Percentiles rank a stretch among this genome's conserved stretches.
Conservation (phyloP, 2,888 invertebrate species). For the Drosophila aldrichi region DNA sequence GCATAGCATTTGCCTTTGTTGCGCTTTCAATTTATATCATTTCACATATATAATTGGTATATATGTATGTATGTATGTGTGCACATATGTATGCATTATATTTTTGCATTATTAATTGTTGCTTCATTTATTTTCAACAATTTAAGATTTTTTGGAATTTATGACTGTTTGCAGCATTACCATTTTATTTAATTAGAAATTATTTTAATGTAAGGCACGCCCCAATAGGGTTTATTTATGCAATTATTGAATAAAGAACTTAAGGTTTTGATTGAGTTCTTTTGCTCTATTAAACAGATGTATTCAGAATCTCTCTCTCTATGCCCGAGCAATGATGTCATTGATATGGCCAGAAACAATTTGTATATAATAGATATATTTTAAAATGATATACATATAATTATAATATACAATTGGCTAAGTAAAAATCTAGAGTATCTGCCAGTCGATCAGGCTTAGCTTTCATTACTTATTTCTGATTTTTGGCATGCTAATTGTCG, state of each 20-base stretch:
- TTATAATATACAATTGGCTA: not conserved
- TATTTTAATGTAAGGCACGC: not conserved
- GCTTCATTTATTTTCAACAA: slow-evolving; percentile 1
- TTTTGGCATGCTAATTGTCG: slow-evolving; percentile 14
- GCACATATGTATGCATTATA: not conserved
- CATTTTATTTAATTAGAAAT: not conserved
- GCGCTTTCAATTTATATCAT: slow-evolving; percentile 24
- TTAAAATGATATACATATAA: not conserved
- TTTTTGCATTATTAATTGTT: slow-evolving; percentile 11
- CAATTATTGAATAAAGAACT: not conserved
- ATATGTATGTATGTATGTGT: not conserved
- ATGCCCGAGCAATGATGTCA: not conserved
- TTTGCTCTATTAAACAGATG: not conserved
- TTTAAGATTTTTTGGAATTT: not conserved
- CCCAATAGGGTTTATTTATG: not conserved
- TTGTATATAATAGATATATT: not conserved
- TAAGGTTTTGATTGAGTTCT: too few species aligned
- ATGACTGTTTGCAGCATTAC: not conserved
- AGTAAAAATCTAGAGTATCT: not conserved
- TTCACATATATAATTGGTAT: not conserved
- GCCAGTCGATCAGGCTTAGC: not conserved
- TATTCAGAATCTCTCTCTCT: not conserved
- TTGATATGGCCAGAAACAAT: not conserved
- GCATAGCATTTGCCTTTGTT: slow-evolving; percentile 35
- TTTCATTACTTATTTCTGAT: not conserved